These are phyloP conservation scores for Pelecanoides urinatrix DNA, from an alignment of 2,113 vertebrate genomes.

Conservation along the genomic window DNA sequence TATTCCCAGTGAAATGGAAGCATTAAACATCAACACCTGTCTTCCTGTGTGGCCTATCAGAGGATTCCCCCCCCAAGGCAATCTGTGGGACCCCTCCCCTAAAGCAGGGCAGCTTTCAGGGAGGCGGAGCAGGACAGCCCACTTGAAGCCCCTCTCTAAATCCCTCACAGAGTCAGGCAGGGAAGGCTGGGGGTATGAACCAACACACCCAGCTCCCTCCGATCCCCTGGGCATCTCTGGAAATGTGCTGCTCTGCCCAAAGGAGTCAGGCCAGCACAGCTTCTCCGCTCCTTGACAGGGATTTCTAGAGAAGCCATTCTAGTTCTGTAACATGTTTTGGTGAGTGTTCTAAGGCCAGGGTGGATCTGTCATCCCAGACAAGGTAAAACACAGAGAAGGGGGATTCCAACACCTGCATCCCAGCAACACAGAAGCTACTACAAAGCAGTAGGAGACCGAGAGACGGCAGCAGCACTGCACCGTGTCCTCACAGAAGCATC, in stretches of 20 bases:
- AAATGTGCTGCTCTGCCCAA: not conserved
- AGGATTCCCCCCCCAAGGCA: not conserved
- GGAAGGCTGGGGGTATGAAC: not conserved
- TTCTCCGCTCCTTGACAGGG: not conserved
- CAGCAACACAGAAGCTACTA: not conserved
- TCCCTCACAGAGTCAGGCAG: not conserved
- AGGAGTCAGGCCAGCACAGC: not conserved
- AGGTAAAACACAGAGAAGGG: not conserved
- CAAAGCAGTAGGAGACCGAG: not conserved
- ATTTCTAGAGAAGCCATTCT: not conserved
- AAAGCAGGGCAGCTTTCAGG: not conserved
- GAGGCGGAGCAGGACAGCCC: not conserved
- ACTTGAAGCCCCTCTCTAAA: not conserved
- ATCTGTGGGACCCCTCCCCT: not conserved
- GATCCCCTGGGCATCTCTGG: not conserved
- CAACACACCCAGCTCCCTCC: not conserved
- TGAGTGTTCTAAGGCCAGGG: not conserved
- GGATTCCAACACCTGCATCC: not conserved
- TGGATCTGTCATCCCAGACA: rapidly evolving
- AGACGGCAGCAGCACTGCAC: not conserved
- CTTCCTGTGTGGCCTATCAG: not conserved
- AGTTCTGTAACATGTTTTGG: not conserved
- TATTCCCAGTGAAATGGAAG: not conserved
- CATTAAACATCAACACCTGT: not conserved
- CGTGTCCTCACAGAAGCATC: rapidly evolving